phyloP scores from a whole-genome alignment of 2,113 vertebrate genomes.

The Grammomys surdaster region DNA sequence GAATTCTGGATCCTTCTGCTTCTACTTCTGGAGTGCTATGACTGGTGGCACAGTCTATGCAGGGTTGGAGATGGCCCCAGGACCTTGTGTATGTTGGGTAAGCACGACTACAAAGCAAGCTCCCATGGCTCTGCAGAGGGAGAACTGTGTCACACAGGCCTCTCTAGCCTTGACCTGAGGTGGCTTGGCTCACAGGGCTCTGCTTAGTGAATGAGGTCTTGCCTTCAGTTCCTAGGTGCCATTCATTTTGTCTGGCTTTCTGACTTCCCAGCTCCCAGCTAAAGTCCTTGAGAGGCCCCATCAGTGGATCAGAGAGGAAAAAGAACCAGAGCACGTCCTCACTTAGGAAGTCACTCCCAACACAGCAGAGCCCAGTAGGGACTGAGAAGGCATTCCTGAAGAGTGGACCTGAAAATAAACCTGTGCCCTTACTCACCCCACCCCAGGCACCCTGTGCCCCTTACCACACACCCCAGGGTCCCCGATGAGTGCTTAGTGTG shows the following conservation, averaged over 20 bases:
- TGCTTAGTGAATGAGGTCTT: background rate
- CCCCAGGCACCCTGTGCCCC: background rate
- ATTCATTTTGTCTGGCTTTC: background rate
- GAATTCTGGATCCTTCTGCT: background rate
- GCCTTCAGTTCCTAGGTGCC: background rate
- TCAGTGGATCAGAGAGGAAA: background rate
- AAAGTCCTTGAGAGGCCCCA: conserved; percentile 17
- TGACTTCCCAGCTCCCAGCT: background rate
- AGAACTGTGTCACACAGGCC: accelerated
- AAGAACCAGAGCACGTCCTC: background rate
- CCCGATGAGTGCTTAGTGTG: background rate
- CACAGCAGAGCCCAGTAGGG: background rate
- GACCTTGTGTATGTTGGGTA: background rate
- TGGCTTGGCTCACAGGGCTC: background rate
- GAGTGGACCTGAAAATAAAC: background rate
- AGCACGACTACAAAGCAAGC: too few relatives aligned
- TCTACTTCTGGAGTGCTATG: too few relatives aligned
- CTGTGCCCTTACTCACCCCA: background rate
- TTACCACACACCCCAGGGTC: background rate
- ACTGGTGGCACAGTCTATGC: background rate
- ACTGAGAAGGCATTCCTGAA: background rate
- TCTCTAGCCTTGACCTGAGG: accelerated
- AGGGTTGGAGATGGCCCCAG: background rate
- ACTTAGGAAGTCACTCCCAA: background rate
- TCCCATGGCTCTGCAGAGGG: accelerated